Evolutionary conservation across 2,797 vertebrate species (phyloP), one percentile per base, ranked within the genome.

Genomic region (Natrix natrix): DNA sequence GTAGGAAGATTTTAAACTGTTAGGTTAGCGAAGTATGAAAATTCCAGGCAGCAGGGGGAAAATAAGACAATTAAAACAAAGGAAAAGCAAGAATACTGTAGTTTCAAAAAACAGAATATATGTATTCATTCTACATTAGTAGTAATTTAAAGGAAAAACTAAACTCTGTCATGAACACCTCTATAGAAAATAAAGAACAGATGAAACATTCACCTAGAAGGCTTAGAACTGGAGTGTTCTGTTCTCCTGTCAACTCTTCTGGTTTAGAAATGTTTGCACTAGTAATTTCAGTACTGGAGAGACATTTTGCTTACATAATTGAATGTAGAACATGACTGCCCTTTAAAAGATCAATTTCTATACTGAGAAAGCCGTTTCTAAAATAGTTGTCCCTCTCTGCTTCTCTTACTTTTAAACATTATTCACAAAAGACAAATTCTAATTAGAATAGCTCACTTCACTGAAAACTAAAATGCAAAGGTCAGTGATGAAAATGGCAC

Each of bases 311-410:
- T 43, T 91, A 26, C 52, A 59, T 94, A 92, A 92, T 88, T 92
- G 86, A 93, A 93, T 93, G 90, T 91, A 91, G 91, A 91, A 91
- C 69, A 89, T 83, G 90, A 89, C n/a, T 86, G 90, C 63, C 66
- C 90, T 93, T 93, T 89, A 86, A 93, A 89, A 89, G 56, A 43
- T 63, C 52, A 43, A 55, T 43, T 37, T 86, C 69, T 89, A n/a
- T 48, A 63, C 22, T 20, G 89, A 69, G 57, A 89, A 89, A 89
- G 52, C 59, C 26, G 55, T 89, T 91, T 91, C 59, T 43, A 89
- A 94, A 94, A 69, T 59, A 91, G 37, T 37, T 94, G 92, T 91
- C 78, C 87, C 89, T n/a, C 54, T 37, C 66, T 60, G 69, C 90
- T 89, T 89, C 55, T 69, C 66, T 88, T 91, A 37, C 22, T 91